Evolutionary conservation across 2,888 invertebrate genomes (phyloP), one percentile per base, ranked within the genome.

Genomic region (Dendrolimus houi): DNA sequence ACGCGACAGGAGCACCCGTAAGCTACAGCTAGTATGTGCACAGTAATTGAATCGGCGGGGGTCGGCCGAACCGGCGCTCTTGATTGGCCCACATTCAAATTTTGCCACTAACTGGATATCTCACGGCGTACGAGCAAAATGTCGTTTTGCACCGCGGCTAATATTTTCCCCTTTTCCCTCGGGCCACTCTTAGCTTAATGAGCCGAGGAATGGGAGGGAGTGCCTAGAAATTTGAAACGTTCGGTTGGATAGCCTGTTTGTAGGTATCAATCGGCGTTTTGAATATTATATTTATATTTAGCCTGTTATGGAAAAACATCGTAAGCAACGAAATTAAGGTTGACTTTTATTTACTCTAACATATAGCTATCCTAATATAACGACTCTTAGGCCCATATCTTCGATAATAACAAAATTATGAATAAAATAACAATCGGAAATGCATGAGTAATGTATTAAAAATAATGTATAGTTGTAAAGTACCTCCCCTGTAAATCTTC

Each of bases 41-140:
- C 47, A 47, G 47, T 47, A 47, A 47, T 47, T 47, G 47, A 47
- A 47, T 47, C 47, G 9, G 47, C 9, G 47, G 47, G 47, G 47
- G 47, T 47, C 47, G 47, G 47, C 9, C 47, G 47, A 47, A 9
- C 2, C 47, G 47, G 47, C 47, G 47, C 12, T 47, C 47, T 82
- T 87, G 87, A 88, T 88, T 88, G 88, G 88, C 88, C 80, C 86
- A 86, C 87, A 88, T 88, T 87, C 87, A 88, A 87, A 88, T 87
- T 47, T 87, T 79, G 72, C 67, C 72, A 71, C 75, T 85, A 87
- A 87, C 82, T 62, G 81, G 79, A 81, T 87, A 71, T 72, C 67
- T 68, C 69, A 75, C 77, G 83, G 80, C 77, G 81, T 82, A 70
- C 77, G 79, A 73, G 74, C 75, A 72, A 80, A 77, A 85, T 74